Evolutionary conservation across 35 echinoderm and acorn worm genomes (phyloP).

Genomic region (Ptychodera flava): DNA sequence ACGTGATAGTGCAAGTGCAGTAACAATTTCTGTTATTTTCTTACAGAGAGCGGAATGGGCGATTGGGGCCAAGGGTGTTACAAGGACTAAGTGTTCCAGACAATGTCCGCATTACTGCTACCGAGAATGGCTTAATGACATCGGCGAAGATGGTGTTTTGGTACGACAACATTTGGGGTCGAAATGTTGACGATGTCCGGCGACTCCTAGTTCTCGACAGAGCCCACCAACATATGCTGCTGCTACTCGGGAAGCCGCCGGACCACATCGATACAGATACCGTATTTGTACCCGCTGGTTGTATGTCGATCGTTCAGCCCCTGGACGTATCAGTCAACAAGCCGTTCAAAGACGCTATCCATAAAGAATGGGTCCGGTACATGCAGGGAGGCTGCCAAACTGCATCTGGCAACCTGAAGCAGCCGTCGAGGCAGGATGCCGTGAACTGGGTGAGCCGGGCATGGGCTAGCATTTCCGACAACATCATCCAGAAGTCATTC

Average conservation of each 20-base stretch:
- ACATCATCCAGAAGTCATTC: slow-evolving; percentile 10
- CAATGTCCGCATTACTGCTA: slow-evolving; percentile 1
- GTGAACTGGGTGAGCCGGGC: slow-evolving; percentile 10
- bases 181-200: background rate
- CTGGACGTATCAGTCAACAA: slow-evolving; percentile 15
- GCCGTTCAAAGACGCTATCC: slow-evolving; percentile 20
- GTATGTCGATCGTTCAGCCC: background rate
- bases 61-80: too few species aligned
- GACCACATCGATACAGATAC: background rate
- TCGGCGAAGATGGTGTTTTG: background rate
- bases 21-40: too few species aligned
- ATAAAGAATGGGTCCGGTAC: background rate
- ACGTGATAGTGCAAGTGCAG: too few species aligned
- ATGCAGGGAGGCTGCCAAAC: too few species aligned
- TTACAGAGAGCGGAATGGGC: background rate
- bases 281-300: slow-evolving; percentile 5
- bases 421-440: background rate
- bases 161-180: background rate
- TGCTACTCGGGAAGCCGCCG: background rate
- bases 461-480: background rate
- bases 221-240: background rate
- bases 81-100: background rate
- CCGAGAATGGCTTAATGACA: slow-evolving; percentile 21
- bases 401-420: slow-evolving; percentile 15
- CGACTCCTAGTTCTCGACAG: background rate